Conservation (phyloP, 2,888 invertebrate species). For the Carpatolechia fugitivella region DNA sequence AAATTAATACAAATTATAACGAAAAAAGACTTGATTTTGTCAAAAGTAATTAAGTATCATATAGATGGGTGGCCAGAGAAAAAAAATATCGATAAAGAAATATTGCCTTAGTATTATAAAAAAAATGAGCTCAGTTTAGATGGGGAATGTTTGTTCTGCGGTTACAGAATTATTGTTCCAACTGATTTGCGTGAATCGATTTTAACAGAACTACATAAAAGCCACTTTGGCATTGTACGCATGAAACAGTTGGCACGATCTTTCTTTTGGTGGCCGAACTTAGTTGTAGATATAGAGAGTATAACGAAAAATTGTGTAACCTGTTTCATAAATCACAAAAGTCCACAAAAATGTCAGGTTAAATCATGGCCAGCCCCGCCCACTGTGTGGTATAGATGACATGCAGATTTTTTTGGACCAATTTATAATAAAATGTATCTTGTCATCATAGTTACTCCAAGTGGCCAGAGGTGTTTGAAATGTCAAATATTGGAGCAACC, state of each 20-base stretch:
- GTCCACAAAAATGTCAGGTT: conserved; percentile 11
- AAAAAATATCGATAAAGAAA: not conserved
- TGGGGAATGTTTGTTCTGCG: conserved; percentile 16
- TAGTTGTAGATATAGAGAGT: conserved; percentile 11
- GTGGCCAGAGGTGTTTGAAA: conserved; percentile 17
- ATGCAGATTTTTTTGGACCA: conserved; percentile 26
- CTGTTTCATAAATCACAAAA: conserved; percentile 12
- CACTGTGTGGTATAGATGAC: conserved; percentile 23
- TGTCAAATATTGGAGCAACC: conserved; percentile 16
- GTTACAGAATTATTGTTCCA: conserved; percentile 12
- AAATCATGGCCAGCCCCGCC: conserved; percentile 23
- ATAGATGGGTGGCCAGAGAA: conserved; percentile 13
- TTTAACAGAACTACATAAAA: conserved; percentile 10
- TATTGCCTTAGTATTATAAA: conserved; percentile 9
- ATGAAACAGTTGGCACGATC: conserved; percentile 15
- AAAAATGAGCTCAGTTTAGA: conserved; percentile 9
- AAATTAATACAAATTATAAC: conserved; percentile 14
- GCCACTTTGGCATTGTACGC: conserved; percentile 17
- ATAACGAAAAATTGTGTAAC: conserved; percentile 14
- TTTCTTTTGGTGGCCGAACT: conserved; percentile 18
- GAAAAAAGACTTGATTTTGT: conserved; percentile 1
- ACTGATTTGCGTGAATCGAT: not conserved
- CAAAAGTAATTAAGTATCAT: conserved; percentile 1
- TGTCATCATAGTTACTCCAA: conserved; percentile 15
- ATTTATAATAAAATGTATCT: conserved; percentile 24